phyloP scores from a whole-genome alignment of 1,140 invertebrate genomes.

The Leptopilina boulardi region DNA sequence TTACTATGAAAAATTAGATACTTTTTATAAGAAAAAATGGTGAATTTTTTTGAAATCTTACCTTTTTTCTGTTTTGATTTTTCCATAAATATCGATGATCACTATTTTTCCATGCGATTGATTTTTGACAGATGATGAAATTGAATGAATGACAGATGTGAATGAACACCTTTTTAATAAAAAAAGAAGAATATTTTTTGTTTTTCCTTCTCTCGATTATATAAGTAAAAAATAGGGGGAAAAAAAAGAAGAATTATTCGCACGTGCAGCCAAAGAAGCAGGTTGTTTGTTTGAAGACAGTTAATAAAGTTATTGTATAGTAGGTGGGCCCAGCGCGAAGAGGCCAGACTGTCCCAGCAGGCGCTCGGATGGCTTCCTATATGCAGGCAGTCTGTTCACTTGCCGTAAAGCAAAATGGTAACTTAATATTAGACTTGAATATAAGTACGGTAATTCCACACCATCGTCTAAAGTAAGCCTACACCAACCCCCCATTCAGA shows the following conservation, averaged over 20 bases:
- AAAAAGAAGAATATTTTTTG: background rate
- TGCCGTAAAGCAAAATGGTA: constrained; percentile 77
- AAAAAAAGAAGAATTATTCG: background rate
- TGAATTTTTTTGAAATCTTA: too few relatives aligned
- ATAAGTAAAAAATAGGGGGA: too few relatives aligned
- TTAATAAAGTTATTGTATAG: constrained; percentile 33
- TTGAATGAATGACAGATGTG: too few relatives aligned
- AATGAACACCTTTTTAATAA: too few relatives aligned
- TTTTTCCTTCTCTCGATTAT: background rate
- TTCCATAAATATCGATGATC: too few relatives aligned
- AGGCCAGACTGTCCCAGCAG: constrained; percentile 71
- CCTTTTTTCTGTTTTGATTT: too few relatives aligned
- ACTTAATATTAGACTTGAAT: constrained; percentile 76
- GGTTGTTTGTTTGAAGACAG: constrained; percentile 4
- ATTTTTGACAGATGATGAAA: too few relatives aligned
- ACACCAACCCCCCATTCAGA: constrained; percentile 65
- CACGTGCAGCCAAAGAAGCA: constrained; percentile 1
- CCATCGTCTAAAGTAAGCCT: constrained; percentile 74
- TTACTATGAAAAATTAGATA: too few relatives aligned
- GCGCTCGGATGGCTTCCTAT: constrained; percentile 76
- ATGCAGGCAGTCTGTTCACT: constrained; percentile 76
- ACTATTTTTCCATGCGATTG: too few relatives aligned
- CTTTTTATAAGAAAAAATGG: too few relatives aligned
- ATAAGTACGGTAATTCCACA: constrained; percentile 76
- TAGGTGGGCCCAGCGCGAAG: constrained; percentile 68